phyloP scores from a whole-genome alignment of 2,113 vertebrate genomes.

The Isichthys henryi region DNA sequence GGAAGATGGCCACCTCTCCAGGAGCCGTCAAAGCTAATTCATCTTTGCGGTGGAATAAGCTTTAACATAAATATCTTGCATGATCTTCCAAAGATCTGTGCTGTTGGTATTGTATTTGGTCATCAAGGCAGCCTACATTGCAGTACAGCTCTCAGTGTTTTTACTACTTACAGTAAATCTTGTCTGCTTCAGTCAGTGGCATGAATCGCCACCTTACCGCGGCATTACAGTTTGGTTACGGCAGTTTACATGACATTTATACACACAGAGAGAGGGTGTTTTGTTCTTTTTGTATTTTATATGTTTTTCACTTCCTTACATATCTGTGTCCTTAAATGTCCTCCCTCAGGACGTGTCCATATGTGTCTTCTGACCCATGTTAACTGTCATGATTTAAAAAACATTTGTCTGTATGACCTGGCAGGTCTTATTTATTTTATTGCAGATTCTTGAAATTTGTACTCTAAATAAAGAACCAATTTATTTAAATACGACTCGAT shows the following conservation, averaged over 20 bases:
- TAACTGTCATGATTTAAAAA: conserved; percentile 25
- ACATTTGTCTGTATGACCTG: conserved; percentile 42
- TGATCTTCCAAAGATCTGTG: neutral
- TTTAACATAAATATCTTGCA: neutral
- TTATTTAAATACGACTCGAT: conserved; percentile 13
- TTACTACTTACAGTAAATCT: neutral
- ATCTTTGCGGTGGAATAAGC: neutral
- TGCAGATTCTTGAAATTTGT: conserved; percentile 54
- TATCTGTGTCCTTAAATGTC: conserved; percentile 27
- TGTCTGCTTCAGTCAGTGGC: neutral
- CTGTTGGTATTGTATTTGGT: neutral
- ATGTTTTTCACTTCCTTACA: conserved; percentile 25
- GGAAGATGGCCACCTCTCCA: neutral
- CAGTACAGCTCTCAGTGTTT: neutral
- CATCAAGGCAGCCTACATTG: neutral
- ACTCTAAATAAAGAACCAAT: conserved; percentile 56
- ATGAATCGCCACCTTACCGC: neutral
- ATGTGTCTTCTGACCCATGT: conserved; percentile 35
- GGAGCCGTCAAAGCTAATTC: neutral
- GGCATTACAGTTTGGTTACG: neutral
- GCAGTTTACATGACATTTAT: neutral
- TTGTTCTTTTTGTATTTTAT: conserved; percentile 24
- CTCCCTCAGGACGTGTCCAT: conserved; percentile 30
- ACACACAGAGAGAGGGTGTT: neutral
- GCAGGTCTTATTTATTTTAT: conserved; percentile 46